Evolutionary conservation across 2,888 invertebrate species (phyloP), one percentile per base, ranked within the genome.

Genomic region (Perdita meconis): DNA sequence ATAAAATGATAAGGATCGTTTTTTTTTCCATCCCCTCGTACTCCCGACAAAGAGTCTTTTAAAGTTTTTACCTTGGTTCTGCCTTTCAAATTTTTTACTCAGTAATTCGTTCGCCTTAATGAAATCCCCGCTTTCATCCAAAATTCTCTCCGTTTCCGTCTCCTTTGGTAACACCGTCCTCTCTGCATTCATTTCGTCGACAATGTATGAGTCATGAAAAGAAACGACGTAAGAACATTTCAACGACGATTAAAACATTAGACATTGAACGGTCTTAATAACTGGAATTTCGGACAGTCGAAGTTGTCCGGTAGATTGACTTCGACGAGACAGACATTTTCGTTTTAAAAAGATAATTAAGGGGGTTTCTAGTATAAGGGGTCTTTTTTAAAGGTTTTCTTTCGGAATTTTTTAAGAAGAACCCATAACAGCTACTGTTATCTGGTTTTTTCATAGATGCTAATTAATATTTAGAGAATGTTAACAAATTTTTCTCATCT

Each of bases 71-170:
- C 90, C 90, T 77, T 88, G 70, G 36, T 83, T 85, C 59, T 89
- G 89, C 55, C 75, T 77, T 55, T 82, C 74, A 57, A 90, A 84
- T 63, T 83, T 85, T 51, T 61, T 60, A 16, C 34, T 82, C 51
- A 91, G 66, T 50, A 86, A 78, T 75, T 89, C 83, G 69, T 86
- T 88, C 10, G 89, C 87, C 63, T 79, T 86, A 56, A 85, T 55
- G 64, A 85, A 87, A 79, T 89, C 87, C 5, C 79, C 80, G 64
- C 79, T 80, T 42, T 86, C 82, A 70, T 81, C 72, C 40, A 47
- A 38, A 34, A 66, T 56, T 61, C 42, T 70, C 16, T 64, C 50
- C n/a, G 50, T 50, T 19, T 57, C 59, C 12, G 60, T 65, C n/a
- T 60, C 60, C 36, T 57, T 57, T 5, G 36, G 36, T 16, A 26